Conservation (phyloP, 2,888 invertebrate genomes). For the Pristionchus fissidentatus region DNA sequence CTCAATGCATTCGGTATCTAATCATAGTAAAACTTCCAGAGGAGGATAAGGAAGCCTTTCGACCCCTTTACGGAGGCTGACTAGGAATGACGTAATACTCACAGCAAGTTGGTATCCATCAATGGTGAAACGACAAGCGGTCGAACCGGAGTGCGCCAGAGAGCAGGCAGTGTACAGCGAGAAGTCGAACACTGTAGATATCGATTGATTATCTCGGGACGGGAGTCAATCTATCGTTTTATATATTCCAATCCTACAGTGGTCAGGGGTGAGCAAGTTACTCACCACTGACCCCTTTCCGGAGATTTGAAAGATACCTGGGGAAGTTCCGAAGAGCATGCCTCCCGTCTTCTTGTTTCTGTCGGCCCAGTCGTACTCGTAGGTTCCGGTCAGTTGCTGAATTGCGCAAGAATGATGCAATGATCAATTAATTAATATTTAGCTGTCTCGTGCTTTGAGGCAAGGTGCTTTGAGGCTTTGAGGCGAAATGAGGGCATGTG, state of each 20-base stretch:
- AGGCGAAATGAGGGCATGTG: no score
- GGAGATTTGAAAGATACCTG: no score
- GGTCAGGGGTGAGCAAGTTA: background rate
- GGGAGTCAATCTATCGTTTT: background rate
- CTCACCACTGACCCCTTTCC: background rate
- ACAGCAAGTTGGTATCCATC: slow-evolving; percentile 51
- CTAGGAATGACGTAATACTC: slow-evolving; percentile 7
- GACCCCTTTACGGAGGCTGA: background rate
- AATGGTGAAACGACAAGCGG: slow-evolving; percentile 67
- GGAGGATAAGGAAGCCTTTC: background rate
- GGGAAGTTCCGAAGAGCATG: slow-evolving; percentile 73
- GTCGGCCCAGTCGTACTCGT: slow-evolving; percentile 72
- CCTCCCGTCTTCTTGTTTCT: slow-evolving; percentile 70
- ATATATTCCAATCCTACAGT: background rate
- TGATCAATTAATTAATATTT: background rate
- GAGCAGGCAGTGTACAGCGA: slow-evolving; percentile 71
- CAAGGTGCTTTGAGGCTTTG: background rate
- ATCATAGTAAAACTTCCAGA: background rate
- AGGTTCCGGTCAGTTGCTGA: slow-evolving; percentile 71
- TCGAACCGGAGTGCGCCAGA: slow-evolving; percentile 67
- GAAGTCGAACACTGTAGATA: slow-evolving; percentile 72
- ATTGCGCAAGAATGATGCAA: background rate
- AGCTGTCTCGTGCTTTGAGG: background rate
- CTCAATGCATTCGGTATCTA: background rate
- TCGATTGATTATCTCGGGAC: background rate